Evolutionary conservation across 2,888 invertebrate genomes (phyloP).

Genomic region (Mesoligia furuncula): DNA sequence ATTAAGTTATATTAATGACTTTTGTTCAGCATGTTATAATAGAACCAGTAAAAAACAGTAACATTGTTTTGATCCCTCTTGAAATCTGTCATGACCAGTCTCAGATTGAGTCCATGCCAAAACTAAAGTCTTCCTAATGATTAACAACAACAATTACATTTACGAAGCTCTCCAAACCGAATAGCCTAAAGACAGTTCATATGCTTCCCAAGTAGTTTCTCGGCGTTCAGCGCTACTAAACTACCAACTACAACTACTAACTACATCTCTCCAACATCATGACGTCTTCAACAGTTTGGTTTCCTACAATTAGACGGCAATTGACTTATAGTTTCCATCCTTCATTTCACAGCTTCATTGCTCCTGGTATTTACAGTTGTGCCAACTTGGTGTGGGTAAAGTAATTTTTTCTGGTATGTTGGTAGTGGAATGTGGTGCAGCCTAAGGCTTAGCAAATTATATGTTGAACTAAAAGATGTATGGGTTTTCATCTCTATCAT

Average conservation of each 20-base stretch:
- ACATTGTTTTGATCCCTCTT: neutral
- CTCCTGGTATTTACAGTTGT: conserved; percentile 10
- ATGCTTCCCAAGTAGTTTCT: conserved; percentile 28
- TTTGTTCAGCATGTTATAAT: neutral
- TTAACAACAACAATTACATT: neutral
- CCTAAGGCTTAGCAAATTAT: neutral
- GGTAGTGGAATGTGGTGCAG: neutral
- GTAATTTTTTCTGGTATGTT: conserved; percentile 9
- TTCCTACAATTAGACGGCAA: conserved; percentile 37
- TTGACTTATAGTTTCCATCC: conserved; percentile 39
- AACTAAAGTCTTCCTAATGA: neutral
- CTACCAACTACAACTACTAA: conserved; percentile 25
- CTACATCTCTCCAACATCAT: conserved; percentile 36
- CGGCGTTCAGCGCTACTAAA: conserved; percentile 17
- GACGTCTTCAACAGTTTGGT: conserved; percentile 34
- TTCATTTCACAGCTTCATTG: conserved; percentile 8
- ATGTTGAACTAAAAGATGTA: neutral
- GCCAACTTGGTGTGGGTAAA: conserved; percentile 2
- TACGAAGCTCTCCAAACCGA: neutral
- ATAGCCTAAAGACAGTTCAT: conserved; percentile 9
- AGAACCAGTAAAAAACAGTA: neutral
- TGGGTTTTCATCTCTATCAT: conserved; percentile 7
- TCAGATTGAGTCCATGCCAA: neutral
- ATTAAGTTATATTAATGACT: neutral
- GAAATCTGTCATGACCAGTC: neutral